Base-by-base conservation (phyloP, 2,888 invertebrate species). In the Acronicta leporina region DNA sequence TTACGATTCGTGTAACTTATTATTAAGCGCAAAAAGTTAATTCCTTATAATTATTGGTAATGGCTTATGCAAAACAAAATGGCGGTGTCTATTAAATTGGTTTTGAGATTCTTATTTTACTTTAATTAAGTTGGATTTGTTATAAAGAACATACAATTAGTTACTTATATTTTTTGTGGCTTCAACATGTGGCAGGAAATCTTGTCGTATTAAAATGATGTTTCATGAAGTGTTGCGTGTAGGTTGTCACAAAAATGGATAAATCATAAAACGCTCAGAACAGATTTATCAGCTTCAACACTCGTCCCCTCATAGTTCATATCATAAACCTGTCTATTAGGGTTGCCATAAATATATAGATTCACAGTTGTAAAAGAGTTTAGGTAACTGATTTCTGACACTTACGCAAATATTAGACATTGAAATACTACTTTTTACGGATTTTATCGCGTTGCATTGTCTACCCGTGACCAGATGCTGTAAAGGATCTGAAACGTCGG, bases 231-330 rank as follows among this genome's bases (percentile, higher is more conserved):
- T 13, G 35, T 27, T 47, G 58, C 51, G 61, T 47, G 20, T 35
- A 50, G 50, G 40, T 41, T 67, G 64, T 49, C 59, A 61, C 55
- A 76, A 64, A 74, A 48, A 70, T 69, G 53, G 61, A 56, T 60
- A 68, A 64, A 57, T 68, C 61, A 63, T 73, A 70, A 76, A 76
- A 70, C 38, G 54, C 44, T 70, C 51, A 56, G 35, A 45, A 73
- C 55, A 70, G 70, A 73, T 76, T 76, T 71, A 75, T 73, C 56
- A 68, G 38, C 48, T 57, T 57, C 51, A 49, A 70, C 56, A 57
- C 44, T 70, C 49, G 38, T 64, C 40, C 58, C 54, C 57, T 38
- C 47, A 54, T 45, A 16, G 48, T 55, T 56, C 53, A 57, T 62
- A 49, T 73, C 48, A 46, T 61, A 61, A 61, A 68, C 61, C 61